phyloP scores from a whole-genome alignment of 2,113 vertebrate genomes.

The Grantiella picta region DNA sequence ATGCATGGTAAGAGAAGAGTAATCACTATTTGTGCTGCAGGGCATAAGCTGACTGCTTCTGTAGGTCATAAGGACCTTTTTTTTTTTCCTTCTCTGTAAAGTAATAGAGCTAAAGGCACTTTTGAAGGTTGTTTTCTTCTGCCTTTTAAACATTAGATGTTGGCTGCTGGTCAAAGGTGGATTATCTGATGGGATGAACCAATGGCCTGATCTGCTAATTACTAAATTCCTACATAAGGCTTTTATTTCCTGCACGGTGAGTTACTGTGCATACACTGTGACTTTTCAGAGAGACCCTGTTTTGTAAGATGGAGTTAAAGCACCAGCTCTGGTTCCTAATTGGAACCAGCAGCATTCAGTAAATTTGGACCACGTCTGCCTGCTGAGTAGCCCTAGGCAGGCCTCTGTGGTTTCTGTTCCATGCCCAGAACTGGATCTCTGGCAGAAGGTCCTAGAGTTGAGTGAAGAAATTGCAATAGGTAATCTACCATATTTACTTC shows the following conservation, averaged over 20 bases:
- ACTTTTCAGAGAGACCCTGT: background rate
- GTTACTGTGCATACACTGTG: background rate
- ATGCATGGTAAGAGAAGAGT: background rate
- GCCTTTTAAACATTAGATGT: background rate
- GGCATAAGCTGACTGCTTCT: conserved; percentile 10
- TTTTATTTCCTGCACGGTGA: conserved; percentile 8
- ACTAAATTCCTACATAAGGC: background rate
- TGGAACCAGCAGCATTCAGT: conserved; percentile 13
- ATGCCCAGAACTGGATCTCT: background rate
- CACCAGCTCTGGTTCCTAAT: background rate
- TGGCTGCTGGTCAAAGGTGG: conserved; percentile 22
- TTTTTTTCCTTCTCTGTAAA: background rate
- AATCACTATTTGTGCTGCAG: conserved; percentile 11
- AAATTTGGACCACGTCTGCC: background rate
- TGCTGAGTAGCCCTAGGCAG: background rate
- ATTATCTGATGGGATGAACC: conserved; percentile 43
- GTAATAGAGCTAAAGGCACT: background rate
- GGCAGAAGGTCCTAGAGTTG: background rate
- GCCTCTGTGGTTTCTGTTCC: background rate
- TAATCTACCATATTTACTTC: background rate
- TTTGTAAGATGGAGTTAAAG: background rate
- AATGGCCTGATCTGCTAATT: conserved; percentile 27
- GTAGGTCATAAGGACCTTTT: background rate
- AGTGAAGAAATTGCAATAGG: background rate
- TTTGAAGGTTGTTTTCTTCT: conserved; percentile 45